Evolutionary conservation across 2,888 invertebrate genomes (phyloP).

Genomic region (Leptinotarsa haldemani): DNA sequence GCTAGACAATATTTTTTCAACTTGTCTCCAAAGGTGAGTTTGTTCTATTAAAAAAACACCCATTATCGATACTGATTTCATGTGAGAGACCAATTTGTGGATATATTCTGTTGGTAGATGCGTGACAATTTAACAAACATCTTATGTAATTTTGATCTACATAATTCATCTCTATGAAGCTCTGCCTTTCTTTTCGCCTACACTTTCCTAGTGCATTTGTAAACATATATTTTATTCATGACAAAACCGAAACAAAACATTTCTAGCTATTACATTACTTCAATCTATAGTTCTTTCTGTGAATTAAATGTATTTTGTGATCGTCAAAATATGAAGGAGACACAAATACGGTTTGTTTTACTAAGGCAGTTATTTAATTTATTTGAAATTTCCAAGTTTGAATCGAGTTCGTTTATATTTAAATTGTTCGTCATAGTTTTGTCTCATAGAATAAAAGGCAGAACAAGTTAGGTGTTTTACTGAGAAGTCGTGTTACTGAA

Average conservation of each 20-base stretch:
- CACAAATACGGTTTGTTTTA: no score
- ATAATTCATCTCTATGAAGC: not conserved
- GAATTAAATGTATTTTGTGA: no score
- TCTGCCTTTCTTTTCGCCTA: not conserved
- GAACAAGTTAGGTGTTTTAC: not conserved
- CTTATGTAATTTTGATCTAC: constrained; percentile 19
- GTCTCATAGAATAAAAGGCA: not conserved
- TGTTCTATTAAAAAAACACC: not conserved
- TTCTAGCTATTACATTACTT: not conserved
- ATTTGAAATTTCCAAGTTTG: not conserved
- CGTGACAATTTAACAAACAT: constrained; percentile 13
- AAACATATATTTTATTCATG: constrained; percentile 16
- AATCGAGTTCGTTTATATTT: not conserved
- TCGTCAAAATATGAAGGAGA: no score
- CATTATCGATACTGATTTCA: constrained; percentile 1
- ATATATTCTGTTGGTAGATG: not conserved
- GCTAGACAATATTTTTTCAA: no score
- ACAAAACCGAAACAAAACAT: not conserved
- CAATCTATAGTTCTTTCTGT: no score
- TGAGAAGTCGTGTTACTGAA: no score
- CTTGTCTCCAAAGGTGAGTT: no score
- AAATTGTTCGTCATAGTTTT: constrained; percentile 1
- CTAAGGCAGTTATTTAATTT: not conserved
- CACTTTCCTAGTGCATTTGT: not conserved
- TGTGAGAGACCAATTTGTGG: not conserved